These are phyloP conservation scores for Mus spicilegus DNA, from an alignment of 2,113 vertebrate species.

Conservation along the genomic window DNA sequence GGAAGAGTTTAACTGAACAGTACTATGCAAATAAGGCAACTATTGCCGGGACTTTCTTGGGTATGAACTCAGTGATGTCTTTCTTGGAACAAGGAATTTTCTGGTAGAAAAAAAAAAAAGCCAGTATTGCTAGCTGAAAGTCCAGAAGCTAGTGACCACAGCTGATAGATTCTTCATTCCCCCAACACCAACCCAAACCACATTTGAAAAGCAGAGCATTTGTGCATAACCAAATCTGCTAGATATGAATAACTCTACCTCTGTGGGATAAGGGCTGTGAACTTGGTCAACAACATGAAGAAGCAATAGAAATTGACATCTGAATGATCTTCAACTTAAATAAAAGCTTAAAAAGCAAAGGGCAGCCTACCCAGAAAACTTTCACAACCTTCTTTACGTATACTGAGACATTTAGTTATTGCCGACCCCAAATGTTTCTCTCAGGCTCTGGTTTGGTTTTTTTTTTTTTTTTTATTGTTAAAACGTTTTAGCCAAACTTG, in stretches of 20 bases:
- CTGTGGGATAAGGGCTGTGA: background rate
- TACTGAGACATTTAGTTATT: slow-evolving; percentile 66
- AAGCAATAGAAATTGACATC: background rate
- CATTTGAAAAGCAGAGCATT: slow-evolving; percentile 6
- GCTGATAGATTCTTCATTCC: slow-evolving; percentile 32
- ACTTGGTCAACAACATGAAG: background rate
- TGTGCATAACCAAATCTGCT: background rate
- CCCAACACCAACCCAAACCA: slow-evolving; percentile 45
- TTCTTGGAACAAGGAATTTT: slow-evolving; percentile 20
- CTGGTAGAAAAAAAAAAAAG: background rate
- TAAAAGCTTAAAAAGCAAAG: slow-evolving; percentile 6
- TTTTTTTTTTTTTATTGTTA: slow-evolving; percentile 60
- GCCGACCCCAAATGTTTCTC: background rate
- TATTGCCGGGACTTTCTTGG: background rate
- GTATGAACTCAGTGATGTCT: background rate
- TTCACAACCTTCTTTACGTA: slow-evolving; percentile 69
- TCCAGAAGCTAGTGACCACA: background rate
- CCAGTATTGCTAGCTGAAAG: background rate
- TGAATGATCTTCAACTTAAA: background rate
- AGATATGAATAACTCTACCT: background rate
- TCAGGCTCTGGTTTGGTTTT: background rate
- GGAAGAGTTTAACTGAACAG: background rate
- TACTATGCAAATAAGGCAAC: slow-evolving; percentile 20
- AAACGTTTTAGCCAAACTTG: slow-evolving; percentile 63
- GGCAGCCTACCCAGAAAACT: slow-evolving; percentile 13